Evolutionary conservation across 2,888 invertebrate genomes (phyloP), one percentile per base, ranked within the genome.

Genomic region (Helicoverpa assulta): DNA sequence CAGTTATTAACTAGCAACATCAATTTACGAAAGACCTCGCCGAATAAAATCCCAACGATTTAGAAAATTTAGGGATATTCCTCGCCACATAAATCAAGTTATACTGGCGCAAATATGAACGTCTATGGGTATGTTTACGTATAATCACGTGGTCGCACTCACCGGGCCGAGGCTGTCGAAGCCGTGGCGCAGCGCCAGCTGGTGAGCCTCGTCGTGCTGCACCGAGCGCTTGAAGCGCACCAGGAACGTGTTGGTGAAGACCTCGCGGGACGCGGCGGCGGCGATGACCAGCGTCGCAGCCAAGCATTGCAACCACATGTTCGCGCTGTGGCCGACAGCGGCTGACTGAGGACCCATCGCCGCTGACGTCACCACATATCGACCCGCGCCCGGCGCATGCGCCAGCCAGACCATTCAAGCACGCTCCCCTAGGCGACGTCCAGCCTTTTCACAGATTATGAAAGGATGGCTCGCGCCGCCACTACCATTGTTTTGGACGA

Each of bases 171-270:
- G 96, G 95, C 98, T 99, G 90, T 98, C 97, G 96, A 99, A 99
- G 89, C 99, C 99, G 93, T 99, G 98, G 88, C 98, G 96, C 80
- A 96, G 96, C 73, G 99, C 99, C 79, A 99, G 97, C 82, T 96
- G 93, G 90, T 97, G 97, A 62, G 99, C 99, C 88, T 98, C 96
- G 21, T 97, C 96, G 84, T 96, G 97, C 70, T 97, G 97, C 73
- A 98, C 97, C 76, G 98, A 97, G 83, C 98, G 96, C 89, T 97
- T 97, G 94, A 99, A 97, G 86, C 98, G 97, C 86, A 99, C 99
- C 92, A 99, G 96, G 96, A 99, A 99, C 67, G 98, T 98, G 95
- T 99, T 99, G 92, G 99, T 99, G 96, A 99, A 99, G 86, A 99
- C 97, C 91, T 98, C 97, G 84, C 91, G 91, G 72, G 93, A 93